Evolutionary conservation across 2,113 vertebrate genomes (phyloP), one percentile per base, ranked within the genome.

Genomic region (Condylura cristata): DNA sequence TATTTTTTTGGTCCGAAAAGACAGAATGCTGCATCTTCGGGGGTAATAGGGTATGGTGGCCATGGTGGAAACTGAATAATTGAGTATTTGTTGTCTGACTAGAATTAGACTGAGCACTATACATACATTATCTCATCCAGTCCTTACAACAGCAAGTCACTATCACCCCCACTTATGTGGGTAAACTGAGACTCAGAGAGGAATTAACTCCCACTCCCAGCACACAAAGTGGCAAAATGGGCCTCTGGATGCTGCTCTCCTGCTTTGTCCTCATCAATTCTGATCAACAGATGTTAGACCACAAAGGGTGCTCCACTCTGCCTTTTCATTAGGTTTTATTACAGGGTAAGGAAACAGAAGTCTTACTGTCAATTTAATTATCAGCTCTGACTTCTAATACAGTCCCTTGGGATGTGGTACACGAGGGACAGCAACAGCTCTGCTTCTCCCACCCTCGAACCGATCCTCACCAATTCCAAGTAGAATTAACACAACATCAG

Each of bases 31-130:
- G 30, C 58, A 80, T 34, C 46, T 75, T 10, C 70, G 30, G 76
- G 16, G 48, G 12, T 0, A 1, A 37, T 0, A 6, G 20, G 37
- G 11, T 32, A 11, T 6, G 26, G 6, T 17, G 7, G 24, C 14
- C 18, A 12, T 58, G 39, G 3, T 10, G 12, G 46, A 5, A 28
- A 34, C 72, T 63, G 6, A 56, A 58, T n/a, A 41, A 37, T 3
- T 61, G 60, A 66, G 66, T 14, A 18, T 48, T 78, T 18, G 20
- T 30, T 24, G 2, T 70, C 28, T 5, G 30, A 63, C 11, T 8
- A 58, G 7, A 66, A 24, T 20, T 9, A 20, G 41, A 18, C 39
- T 71, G 17, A 51, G 24, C 17, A 41, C 48, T 63, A 63, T 1
- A 37, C n/a, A 41, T 17, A 18, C 4, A 8, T 14, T 22, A 46